Conservation (phyloP, 2,113 vertebrate genomes). For the Hydrolagus affinis region DNA sequence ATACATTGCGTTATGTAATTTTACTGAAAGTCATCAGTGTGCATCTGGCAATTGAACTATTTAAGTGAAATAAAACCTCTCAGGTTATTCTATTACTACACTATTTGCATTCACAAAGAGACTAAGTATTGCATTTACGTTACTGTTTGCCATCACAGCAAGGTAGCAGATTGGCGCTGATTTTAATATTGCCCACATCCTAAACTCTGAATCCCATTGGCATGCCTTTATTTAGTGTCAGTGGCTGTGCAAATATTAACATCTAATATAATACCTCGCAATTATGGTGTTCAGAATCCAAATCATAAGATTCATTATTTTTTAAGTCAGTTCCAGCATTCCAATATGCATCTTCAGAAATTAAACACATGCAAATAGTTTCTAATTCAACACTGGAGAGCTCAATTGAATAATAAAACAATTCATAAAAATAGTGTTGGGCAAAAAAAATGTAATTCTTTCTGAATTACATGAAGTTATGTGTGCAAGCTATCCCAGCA, state of each 20-base stretch:
- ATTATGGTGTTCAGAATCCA: constrained; percentile 20
- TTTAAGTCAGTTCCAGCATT: constrained; percentile 4
- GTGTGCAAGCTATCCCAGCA: too few species aligned
- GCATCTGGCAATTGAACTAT: not conserved
- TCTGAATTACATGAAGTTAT: too few species aligned
- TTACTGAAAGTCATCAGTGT: not conserved
- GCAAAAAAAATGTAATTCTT: too few species aligned
- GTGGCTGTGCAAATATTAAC: constrained; percentile 11
- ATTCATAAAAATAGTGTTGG: not conserved
- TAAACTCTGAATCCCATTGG: constrained; percentile 16
- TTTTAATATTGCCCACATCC: constrained; percentile 19
- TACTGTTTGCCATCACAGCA: constrained; percentile 23
- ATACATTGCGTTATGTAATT: not conserved
- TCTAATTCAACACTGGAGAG: not conserved
- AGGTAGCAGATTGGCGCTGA: not conserved
- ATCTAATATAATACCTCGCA: constrained; percentile 16
- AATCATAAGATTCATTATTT: constrained; percentile 25
- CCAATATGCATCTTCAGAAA: not conserved
- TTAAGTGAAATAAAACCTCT: not conserved
- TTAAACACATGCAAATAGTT: constrained; percentile 22
- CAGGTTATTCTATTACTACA: not conserved
- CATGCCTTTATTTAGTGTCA: constrained; percentile 2
- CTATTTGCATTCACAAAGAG: not conserved
- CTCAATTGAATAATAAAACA: constrained; percentile 14
- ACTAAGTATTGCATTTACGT: constrained; percentile 15